Evolutionary conservation across 2,113 vertebrate species (phyloP).

Genomic region (Ptilonorhynchus violaceus): DNA sequence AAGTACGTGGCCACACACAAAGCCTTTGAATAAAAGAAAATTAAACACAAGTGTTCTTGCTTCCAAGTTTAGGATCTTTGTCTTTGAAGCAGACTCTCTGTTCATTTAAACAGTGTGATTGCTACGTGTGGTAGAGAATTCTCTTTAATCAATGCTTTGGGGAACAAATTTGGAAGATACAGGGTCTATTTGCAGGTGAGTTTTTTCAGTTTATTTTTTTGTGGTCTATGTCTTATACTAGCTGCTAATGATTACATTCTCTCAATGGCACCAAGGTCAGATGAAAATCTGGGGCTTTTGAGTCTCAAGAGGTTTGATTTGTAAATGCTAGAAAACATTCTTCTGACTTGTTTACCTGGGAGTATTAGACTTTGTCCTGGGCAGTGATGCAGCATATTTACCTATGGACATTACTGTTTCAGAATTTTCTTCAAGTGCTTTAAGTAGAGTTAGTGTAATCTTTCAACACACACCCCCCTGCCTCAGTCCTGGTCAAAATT

Average conservation of each 20-base stretch:
- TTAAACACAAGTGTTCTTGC: neutral
- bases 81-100: neutral
- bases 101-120: neutral
- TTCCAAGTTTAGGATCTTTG: neutral
- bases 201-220: neutral
- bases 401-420: neutral
- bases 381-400: neutral
- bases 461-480: neutral
- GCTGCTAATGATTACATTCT: neutral
- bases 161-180: neutral
- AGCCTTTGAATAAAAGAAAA: neutral
- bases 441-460: neutral
- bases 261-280: neutral
- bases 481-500: neutral
- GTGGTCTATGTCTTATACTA: neutral
- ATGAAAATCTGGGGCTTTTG: neutral
- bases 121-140: neutral
- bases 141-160: neutral
- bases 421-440: neutral
- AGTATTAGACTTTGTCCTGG: neutral
- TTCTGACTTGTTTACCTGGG: neutral
- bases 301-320: neutral
- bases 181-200: neutral
- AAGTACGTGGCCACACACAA: neutral
- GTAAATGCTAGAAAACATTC: neutral